These are phyloP conservation scores for Pseudorectes ferrugineus DNA, from an alignment of 2,113 vertebrate species.

Conservation along the genomic window DNA sequence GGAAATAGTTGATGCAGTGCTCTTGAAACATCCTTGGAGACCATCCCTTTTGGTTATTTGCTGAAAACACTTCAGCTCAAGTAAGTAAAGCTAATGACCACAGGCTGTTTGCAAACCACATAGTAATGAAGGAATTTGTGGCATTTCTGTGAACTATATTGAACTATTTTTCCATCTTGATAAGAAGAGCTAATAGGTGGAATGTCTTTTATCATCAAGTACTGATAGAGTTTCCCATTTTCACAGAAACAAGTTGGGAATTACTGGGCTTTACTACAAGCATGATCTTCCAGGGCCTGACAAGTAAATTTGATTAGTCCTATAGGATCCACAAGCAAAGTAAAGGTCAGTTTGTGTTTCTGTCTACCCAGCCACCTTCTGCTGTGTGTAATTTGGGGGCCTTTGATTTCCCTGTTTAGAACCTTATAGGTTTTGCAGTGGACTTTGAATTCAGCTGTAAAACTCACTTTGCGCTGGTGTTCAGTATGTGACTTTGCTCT, in stretches of 20 bases:
- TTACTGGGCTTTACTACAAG: background rate
- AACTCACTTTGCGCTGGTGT: background rate
- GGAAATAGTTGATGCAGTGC: background rate
- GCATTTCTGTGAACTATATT: background rate
- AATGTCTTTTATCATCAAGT: background rate
- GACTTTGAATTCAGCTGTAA: background rate
- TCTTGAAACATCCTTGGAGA: background rate
- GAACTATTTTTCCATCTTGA: background rate
- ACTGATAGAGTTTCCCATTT: background rate
- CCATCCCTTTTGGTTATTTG: background rate
- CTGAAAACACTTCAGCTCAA: background rate
- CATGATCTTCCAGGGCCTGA: background rate
- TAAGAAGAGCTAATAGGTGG: background rate
- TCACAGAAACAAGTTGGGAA: background rate
- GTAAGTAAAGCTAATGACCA: background rate
- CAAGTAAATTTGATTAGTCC: background rate
- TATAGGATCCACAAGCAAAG: background rate
- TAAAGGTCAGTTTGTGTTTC: background rate
- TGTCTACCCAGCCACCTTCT: background rate
- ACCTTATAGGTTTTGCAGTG: background rate
- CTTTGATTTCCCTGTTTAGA: background rate
- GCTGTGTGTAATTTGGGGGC: background rate
- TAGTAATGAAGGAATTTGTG: background rate
- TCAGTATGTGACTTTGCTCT: background rate
- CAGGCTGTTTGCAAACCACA: background rate